These are phyloP conservation scores for Cephus pygmeus DNA, from an alignment of 2,888 invertebrate genomes.

Conservation along the genomic window DNA sequence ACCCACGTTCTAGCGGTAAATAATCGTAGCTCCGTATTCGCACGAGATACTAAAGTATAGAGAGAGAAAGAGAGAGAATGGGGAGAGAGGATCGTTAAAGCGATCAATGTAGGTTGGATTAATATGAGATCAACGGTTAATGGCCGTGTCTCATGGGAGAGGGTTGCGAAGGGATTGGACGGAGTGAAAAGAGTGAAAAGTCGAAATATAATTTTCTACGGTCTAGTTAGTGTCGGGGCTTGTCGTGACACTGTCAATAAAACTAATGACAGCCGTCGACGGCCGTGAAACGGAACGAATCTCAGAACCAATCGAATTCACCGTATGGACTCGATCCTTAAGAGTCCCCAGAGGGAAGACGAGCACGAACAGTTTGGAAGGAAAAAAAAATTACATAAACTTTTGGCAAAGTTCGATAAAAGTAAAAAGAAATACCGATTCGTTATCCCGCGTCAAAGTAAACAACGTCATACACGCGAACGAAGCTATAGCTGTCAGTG, in stretches of 20 bases:
- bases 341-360: neutral
- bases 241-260: neutral
- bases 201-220: neutral
- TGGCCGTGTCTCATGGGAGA: neutral
- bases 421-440: neutral
- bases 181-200: neutral
- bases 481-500: neutral
- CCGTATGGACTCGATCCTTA: neutral
- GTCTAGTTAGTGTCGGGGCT: neutral
- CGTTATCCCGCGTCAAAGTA: neutral
- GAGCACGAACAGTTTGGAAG: neutral
- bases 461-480: neutral
- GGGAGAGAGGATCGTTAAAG: neutral
- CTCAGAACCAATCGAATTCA: neutral
- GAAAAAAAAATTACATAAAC: neutral
- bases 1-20: neutral
- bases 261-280: neutral
- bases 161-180: no score
- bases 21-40: neutral
- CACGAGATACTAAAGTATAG: neutral
- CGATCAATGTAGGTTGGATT: neutral
- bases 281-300: neutral
- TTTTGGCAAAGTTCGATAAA: neutral
- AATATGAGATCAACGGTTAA: neutral
- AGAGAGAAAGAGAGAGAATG: no score